A percentile compares a stretch with the other conserved stretches of the same genome.
Evolutionary conservation across 2,888 invertebrate genomes (phyloP).

Genomic region (Diarsia mendica): DNA sequence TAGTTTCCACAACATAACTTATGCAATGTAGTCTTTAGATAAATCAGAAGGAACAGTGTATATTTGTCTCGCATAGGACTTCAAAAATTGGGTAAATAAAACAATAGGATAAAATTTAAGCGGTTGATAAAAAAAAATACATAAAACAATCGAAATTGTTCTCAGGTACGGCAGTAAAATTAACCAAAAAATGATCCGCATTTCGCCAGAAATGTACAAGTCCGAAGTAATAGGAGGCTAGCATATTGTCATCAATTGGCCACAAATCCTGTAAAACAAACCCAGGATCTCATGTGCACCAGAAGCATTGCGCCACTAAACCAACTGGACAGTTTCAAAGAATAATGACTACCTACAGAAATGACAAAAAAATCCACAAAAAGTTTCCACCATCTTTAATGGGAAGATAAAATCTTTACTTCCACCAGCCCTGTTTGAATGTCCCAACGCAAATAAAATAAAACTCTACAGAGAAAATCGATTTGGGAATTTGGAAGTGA

Average conservation of each 20-base stretch:
- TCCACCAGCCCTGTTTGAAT: constrained; percentile 26
- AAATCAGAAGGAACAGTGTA: no score
- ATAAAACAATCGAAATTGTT: no score
- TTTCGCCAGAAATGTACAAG: neutral
- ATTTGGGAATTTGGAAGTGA: constrained; percentile 82
- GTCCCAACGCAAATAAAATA: constrained; percentile 63
- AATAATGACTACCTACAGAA: neutral
- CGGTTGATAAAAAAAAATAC: no score
- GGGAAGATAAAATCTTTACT: constrained; percentile 33
- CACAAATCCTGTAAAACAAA: no score
- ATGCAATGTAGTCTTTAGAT: neutral
- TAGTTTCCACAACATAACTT: neutral
- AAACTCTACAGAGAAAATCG: constrained; percentile 59
- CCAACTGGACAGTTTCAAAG: neutral
- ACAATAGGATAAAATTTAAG: no score
- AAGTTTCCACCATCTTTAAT: constrained; percentile 9
- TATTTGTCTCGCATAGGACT: no score
- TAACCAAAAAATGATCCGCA: no score
- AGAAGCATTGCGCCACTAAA: no score
- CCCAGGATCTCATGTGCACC: no score
- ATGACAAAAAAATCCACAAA: neutral
- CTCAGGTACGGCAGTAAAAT: no score
- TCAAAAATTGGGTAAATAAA: no score
- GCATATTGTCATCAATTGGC: no score
- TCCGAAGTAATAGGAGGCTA: neutral